Base-by-base conservation (phyloP, 2,797 vertebrate species). In the Xiphophorus birchmanni region DNA sequence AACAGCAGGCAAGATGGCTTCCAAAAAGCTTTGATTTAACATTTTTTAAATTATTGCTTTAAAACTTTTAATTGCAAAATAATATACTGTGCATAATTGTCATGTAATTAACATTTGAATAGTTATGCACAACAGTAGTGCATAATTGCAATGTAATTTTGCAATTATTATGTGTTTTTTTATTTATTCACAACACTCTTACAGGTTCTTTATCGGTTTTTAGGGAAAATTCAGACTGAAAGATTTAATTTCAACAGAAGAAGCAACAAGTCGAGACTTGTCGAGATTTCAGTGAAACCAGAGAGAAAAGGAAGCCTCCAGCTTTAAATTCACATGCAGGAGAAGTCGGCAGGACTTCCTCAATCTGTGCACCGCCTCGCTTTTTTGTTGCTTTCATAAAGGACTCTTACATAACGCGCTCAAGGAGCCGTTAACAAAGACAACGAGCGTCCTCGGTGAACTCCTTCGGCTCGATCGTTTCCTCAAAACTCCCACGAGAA, bases 341-440 rank as follows among this genome's bases (percentile, higher is more conserved):
- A 74, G 73, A 67, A 88, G 75, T n/a, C 84, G 87, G 65, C 78
- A 81, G 90, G 85, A 91, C 90, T 91, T 91, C 91, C 91, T 85
- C 63, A 73, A 90, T 84, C 74, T 78, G 71, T 45, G 37, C 23
- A 6, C 32, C 26, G 26, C 26, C 23, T 48, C 5, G 29, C 9
- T 63, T 52, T 60, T 52, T 45, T 83, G 58, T 85, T 82, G 76
- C 88, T 75, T 78, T 77, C 76, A 90, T 84, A 88, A 83, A 80
- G 56, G 50, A 11, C 76, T 85, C 90, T 96, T 96, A 90, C 90
- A 88, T 96, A 95, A 96, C 88, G 75, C 9, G 15, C 84, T 63
- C 75, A 72, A 75, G 89, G 83, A 32, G 9, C 72, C 2, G 65
- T 86, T 83, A 82, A 72, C 82, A 84, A 84, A 87, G 77, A 84